Base-by-base conservation (phyloP, 2,113 vertebrate species). In the Prunella fulvescens region DNA sequence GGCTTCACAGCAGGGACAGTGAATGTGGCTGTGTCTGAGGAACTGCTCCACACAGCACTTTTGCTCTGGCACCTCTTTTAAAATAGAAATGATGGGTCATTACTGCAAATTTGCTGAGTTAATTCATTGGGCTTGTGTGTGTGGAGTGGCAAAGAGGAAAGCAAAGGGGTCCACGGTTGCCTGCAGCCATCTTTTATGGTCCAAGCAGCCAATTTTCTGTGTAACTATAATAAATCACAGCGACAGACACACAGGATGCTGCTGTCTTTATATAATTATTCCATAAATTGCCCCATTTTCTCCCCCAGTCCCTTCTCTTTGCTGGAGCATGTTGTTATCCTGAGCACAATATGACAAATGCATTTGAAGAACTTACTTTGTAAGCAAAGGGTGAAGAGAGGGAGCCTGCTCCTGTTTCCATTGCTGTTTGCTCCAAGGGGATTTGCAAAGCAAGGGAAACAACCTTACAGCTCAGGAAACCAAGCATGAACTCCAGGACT, bases 221-320 rank as follows among this genome's bases (percentile, higher is more conserved):
- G 82, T 81, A 88, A 80, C 76, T 69, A 5, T 40, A 76, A 93
- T 87, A 93, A 94, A 94, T 93, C 90, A 84, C 4, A 0, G 66
- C 1, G 0, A 90, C 78, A 89, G 70, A 73, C 78, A 47, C 51
- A n/a, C n/a, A 67, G 81, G 53, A 71, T 79, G 65, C 73, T 0
- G 11, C 54, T 73, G 71, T 69, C 86, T 88, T 94, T 88, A 82
- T 69, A 79, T 77, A 80, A 91, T 96, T 95, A 95, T 93, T 83
- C 86, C 82, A 92, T 76, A 95, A 90, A 93, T 82, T 1, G 50
- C 79, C 58, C 81, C 25, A 45, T 88, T 94, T 87, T 88, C 44
- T 90, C 61, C 62, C 35, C 22, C 44, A 17, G 57, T 74, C 51
- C 39, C 56, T 88, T 80, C 84, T 86, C 60, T 86, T 82, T 62